These are phyloP conservation scores for Rhabdomys dilectus DNA, from an alignment of 2,113 vertebrate species.

Conservation along the genomic window DNA sequence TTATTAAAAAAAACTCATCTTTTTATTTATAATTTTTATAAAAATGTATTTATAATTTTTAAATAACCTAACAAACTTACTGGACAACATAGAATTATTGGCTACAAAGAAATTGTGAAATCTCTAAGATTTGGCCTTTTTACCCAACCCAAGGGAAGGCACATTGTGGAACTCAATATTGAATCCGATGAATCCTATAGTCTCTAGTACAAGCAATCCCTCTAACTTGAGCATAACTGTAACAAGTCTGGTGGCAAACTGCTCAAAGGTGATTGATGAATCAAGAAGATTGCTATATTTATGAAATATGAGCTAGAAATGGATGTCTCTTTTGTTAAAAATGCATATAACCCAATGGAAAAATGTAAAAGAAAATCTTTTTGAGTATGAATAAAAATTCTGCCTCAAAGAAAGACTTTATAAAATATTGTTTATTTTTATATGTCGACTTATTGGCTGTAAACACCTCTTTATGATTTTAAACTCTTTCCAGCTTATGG, in stretches of 20 bases:
- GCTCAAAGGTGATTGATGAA: background rate
- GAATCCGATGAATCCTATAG: background rate
- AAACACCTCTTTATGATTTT: background rate
- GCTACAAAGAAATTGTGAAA: background rate
- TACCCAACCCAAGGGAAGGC: background rate
- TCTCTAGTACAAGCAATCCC: background rate
- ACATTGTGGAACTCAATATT: background rate
- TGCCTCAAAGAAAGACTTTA: background rate
- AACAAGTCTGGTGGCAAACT: background rate
- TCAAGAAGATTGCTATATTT: background rate
- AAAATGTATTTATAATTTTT: background rate
- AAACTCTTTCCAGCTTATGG: background rate
- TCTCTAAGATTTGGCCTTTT: background rate
- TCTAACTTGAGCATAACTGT: background rate
- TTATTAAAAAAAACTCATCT: background rate
- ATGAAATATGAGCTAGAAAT: background rate
- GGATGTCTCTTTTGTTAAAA: background rate
- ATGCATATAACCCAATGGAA: background rate
- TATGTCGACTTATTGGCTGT: background rate
- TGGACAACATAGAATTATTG: fast-evolving
- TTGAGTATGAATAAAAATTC: background rate
- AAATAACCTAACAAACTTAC: background rate
- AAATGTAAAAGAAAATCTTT: background rate
- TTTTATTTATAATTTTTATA: fast-evolving
- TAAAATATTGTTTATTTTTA: background rate